Conservation (phyloP, 2,888 invertebrate species). For the Metopia argyrocephala region DNA sequence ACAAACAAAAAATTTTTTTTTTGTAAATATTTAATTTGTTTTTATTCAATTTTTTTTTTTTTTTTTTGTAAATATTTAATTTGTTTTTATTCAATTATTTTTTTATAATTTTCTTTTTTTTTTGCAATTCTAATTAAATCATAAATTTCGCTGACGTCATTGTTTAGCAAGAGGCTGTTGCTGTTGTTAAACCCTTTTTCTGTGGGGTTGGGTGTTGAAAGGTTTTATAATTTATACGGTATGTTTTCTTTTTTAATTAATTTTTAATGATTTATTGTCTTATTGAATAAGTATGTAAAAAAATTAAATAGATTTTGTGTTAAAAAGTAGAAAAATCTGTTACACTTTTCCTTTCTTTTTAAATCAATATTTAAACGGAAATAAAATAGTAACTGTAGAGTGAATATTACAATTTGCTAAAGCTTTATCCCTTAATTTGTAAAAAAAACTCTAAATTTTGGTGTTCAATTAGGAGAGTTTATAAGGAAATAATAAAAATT, state of each 20-base stretch:
- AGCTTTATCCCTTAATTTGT: no score
- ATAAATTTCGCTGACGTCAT: slow-evolving; percentile 69
- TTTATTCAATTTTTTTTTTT: slow-evolving; percentile 23
- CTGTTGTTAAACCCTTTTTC: neutral
- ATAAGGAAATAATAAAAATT: no score
- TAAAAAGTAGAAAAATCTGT: neutral
- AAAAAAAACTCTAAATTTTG: no score
- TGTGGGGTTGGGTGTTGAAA: slow-evolving; percentile 58
- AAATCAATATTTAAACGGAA: neutral
- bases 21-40: slow-evolving; percentile 62
- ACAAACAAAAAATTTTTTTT: neutral
- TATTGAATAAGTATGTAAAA: neutral
- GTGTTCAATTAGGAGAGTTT: no score
- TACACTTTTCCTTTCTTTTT: neutral
- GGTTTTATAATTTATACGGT: slow-evolving; percentile 28
- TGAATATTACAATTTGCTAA: neutral
- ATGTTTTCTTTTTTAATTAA: slow-evolving; percentile 52
- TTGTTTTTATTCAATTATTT: slow-evolving; percentile 54
- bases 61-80: slow-evolving; percentile 54
- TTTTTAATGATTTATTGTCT: slow-evolving; percentile 60
- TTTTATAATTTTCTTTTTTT: slow-evolving; percentile 11
- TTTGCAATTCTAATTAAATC: slow-evolving; percentile 68
- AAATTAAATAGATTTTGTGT: neutral
- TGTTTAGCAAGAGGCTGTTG: slow-evolving; percentile 38
- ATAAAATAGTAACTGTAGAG: neutral